A percentile compares a stretch with the other conserved stretches of the same genome.
phyloP scores from a whole-genome alignment of 2,797 vertebrate species.

The Muraenolepis orangiensis region DNA sequence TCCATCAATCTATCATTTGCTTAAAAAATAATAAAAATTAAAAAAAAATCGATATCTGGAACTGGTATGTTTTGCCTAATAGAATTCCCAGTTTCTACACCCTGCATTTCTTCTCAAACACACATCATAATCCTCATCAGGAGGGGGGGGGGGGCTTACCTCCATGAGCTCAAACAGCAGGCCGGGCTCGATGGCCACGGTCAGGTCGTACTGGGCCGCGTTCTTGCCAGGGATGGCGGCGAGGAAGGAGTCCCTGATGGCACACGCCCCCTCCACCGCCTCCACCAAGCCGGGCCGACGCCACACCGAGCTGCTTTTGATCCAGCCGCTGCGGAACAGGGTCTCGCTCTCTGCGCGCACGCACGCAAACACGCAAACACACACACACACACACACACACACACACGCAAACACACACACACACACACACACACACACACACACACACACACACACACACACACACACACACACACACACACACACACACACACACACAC shows the following conservation, averaged over 20 bases:
- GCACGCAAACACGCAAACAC: neutral
- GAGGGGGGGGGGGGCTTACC: too few species aligned
- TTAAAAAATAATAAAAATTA: too few species aligned
- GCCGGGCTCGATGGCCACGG: slow-evolving; percentile 85
- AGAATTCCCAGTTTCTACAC: too few species aligned
- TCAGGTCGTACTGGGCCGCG: slow-evolving; percentile 76
- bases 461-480: neutral
- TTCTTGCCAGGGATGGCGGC: slow-evolving; percentile 86
- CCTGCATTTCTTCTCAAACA: too few species aligned
- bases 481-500: neutral
- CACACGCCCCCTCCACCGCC: slow-evolving; percentile 87
- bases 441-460: neutral
- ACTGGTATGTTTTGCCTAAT: too few species aligned
- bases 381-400: neutral
- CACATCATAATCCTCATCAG: too few species aligned
- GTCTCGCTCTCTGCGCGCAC: slow-evolving; percentile 72
- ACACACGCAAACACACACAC: neutral
- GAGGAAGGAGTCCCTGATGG: slow-evolving; percentile 89
- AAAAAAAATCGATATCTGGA: too few species aligned
- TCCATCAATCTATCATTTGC: too few species aligned
- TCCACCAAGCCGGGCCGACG: slow-evolving; percentile 90
- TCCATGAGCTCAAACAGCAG: slow-evolving; percentile 95
- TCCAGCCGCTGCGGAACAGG: slow-evolving; percentile 90
- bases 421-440: neutral
- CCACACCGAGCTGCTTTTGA: slow-evolving; percentile 87